Percentiles rank a stretch among this genome's conserved stretches.
These are phyloP conservation scores for Orius insidiosus DNA, from an alignment of 1,140 invertebrate genomes.

Conservation along the genomic window DNA sequence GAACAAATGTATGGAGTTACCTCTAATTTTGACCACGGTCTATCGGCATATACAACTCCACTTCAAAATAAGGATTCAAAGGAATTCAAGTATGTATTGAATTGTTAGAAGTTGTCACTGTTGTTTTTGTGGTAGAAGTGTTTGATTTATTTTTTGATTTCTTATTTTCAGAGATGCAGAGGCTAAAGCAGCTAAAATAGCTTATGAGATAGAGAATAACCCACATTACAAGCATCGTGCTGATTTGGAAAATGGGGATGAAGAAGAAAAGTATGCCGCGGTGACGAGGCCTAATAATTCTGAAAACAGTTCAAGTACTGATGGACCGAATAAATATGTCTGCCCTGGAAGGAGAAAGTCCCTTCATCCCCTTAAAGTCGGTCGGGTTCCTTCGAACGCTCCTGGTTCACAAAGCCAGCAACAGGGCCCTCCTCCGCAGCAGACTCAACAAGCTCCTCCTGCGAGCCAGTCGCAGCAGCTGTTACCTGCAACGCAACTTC, in stretches of 20 bases:
- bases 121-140: too few relatives aligned
- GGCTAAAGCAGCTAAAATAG: slow-evolving; percentile 70
- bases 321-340: slow-evolving; percentile 40
- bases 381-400: slow-evolving; percentile 25
- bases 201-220: slow-evolving; percentile 75
- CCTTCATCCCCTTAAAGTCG: slow-evolving; percentile 21
- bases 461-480: neutral
- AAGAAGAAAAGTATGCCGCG: slow-evolving; percentile 68
- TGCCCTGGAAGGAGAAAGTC: slow-evolving; percentile 47
- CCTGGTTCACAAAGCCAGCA: neutral
- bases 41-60: slow-evolving; percentile 73
- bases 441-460: slow-evolving; percentile 2
- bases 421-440: slow-evolving; percentile 17
- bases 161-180: slow-evolving; percentile 45
- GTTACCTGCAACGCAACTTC: neutral
- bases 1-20: slow-evolving; percentile 76
- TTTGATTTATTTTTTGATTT: too few relatives aligned
- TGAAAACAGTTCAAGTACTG: slow-evolving; percentile 4
- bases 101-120: too few relatives aligned
- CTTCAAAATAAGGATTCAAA: slow-evolving; percentile 67
- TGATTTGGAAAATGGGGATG: slow-evolving; percentile 79
- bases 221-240: slow-evolving; percentile 58
- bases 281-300: slow-evolving; percentile 34
- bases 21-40: slow-evolving; percentile 69
- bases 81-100: slow-evolving; percentile 52